Conservation (phyloP, 2,888 invertebrate species). For the Eremobia ochroleuca region DNA sequence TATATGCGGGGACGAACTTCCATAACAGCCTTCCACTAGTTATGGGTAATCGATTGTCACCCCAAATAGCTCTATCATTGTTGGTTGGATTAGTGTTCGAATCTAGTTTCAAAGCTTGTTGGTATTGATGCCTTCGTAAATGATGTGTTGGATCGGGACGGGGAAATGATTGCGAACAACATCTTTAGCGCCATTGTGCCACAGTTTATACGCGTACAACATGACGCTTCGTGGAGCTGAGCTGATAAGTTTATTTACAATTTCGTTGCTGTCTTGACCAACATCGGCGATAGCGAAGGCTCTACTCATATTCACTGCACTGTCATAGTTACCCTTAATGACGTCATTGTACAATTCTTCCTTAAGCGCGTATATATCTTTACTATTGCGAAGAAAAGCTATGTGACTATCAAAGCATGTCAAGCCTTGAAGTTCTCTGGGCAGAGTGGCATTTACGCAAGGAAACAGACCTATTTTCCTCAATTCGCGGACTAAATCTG, state of each 20-base stretch:
- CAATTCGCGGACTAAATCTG: conserved; percentile 63
- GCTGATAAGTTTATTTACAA: conserved; percentile 57
- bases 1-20: conserved; percentile 66
- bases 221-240: conserved; percentile 57
- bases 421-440: conserved; percentile 61
- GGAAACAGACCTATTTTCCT: conserved; percentile 53
- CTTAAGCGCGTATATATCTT: conserved; percentile 41
- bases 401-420: conserved; percentile 65
- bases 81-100: conserved; percentile 40
- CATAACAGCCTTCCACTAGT: conserved; percentile 64
- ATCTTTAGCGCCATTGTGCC: conserved; percentile 57
- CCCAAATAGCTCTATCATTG: conserved; percentile 65
- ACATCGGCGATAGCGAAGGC: conserved; percentile 37
- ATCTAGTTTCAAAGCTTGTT: conserved; percentile 64
- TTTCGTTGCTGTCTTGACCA: conserved; percentile 32
- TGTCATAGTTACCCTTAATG: conserved; percentile 55
- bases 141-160: conserved; percentile 60
- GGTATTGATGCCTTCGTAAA: conserved; percentile 53
- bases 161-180: conserved; percentile 69
- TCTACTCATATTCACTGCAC: conserved; percentile 64
- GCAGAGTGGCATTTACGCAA: conserved; percentile 62
- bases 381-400: conserved; percentile 62
- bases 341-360: conserved; percentile 64
- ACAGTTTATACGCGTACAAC: conserved; percentile 69
- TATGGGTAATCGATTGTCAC: conserved; percentile 51